Evolutionary conservation across 2,113 vertebrate species (phyloP).

Genomic region (Tinamus guttatus): DNA sequence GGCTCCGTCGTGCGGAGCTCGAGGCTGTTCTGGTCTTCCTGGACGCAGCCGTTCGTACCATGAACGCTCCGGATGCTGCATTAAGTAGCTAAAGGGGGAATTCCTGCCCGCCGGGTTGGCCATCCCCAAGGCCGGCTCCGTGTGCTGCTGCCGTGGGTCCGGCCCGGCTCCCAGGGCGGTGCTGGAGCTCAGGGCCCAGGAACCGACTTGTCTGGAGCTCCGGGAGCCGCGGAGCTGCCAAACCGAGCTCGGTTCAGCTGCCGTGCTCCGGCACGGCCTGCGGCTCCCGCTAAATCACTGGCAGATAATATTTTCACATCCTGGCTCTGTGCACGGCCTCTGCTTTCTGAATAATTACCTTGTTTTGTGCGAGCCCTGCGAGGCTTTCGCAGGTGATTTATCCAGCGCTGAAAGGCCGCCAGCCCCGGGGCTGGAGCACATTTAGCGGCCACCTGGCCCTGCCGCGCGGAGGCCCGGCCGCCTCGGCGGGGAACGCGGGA

Average conservation of each 20-base stretch:
- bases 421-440: constrained; percentile 2
- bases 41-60: background rate
- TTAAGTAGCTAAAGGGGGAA: background rate
- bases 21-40: background rate
- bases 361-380: constrained; percentile 32
- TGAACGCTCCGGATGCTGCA: rapidly evolving
- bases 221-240: constrained; percentile 24
- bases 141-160: rapidly evolving
- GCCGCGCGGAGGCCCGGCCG: constrained; percentile 37
- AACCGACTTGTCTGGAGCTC: background rate
- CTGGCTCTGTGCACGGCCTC: background rate
- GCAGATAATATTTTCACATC: constrained; percentile 50
- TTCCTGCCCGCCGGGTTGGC: background rate
- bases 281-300: constrained; percentile 26
- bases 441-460: constrained; percentile 57
- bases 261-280: constrained; percentile 1
- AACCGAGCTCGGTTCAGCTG: constrained; percentile 21
- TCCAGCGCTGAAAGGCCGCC: constrained; percentile 44
- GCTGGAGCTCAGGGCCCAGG: background rate
- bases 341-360: constrained; percentile 64
- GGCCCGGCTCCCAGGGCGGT: rapidly evolving
- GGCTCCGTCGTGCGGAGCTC: background rate
- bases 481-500: background rate
- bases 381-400: constrained; percentile 57
- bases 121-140: too few species aligned